Percentiles rank a stretch among this genome's conserved stretches.
Evolutionary conservation across 2,797 vertebrate species (phyloP).

Genomic region (Anolis apletophallus): DNA sequence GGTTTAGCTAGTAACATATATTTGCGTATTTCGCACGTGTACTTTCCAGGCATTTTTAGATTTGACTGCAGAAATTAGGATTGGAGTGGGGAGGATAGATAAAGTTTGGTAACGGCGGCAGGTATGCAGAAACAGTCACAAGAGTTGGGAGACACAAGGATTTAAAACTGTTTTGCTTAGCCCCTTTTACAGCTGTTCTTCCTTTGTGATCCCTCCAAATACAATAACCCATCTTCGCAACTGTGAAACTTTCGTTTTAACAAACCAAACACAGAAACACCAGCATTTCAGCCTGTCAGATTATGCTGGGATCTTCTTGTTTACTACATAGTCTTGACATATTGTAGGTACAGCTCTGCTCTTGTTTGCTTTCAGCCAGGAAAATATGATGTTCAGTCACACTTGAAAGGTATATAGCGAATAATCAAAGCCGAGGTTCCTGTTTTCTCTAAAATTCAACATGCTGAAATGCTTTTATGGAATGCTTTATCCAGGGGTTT

Average conservation of each 20-base stretch:
- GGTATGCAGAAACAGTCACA: background rate
- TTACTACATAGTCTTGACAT: background rate
- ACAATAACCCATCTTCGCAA: background rate
- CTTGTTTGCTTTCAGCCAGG: background rate
- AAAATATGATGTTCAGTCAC: constrained; percentile 4
- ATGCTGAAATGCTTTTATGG: background rate
- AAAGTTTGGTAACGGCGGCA: background rate
- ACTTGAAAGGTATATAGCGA: background rate
- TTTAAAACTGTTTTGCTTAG: background rate
- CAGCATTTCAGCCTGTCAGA: background rate
- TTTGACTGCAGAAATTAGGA: background rate
- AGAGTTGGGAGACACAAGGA: background rate
- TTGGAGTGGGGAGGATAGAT: too few relatives aligned
- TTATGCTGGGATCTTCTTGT: background rate
- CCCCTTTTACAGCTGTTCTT: too few relatives aligned
- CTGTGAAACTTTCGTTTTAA: background rate
- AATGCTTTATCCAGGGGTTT: background rate
- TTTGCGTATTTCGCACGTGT: background rate
- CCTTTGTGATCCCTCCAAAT: background rate
- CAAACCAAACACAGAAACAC: background rate
- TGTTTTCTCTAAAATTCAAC: background rate
- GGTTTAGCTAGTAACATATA: too few relatives aligned
- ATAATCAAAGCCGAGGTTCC: background rate
- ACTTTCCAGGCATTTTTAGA: background rate
- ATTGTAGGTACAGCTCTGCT: background rate